A percentile compares a stretch with the other conserved stretches of the same genome.
These are phyloP conservation scores for Philantomba maxwellii DNA, from an alignment of 2,113 vertebrate species.

Conservation along the genomic window DNA sequence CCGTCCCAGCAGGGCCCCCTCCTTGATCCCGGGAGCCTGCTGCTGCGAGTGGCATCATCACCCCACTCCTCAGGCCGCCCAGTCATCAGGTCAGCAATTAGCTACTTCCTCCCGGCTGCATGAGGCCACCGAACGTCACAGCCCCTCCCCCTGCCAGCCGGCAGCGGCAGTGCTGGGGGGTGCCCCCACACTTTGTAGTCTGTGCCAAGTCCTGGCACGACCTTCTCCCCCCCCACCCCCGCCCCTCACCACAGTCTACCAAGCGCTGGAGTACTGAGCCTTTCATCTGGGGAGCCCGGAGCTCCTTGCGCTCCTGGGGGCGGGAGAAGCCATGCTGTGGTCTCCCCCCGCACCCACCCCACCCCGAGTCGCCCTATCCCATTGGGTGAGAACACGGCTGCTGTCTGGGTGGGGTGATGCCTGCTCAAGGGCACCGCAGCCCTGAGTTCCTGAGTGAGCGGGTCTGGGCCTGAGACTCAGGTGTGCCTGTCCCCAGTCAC, in stretches of 20 bases:
- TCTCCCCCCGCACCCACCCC: not conserved
- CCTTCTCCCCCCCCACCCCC: not conserved
- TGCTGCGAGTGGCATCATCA: conserved; percentile 62
- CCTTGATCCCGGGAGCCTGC: not conserved
- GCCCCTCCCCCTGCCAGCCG: conserved; percentile 61
- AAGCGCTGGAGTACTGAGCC: conserved; percentile 5
- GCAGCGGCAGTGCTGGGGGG: not conserved
- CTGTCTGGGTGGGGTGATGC: conserved; percentile 30
- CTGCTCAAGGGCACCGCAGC: conserved; percentile 7
- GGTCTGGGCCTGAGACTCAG: conserved; percentile 25
- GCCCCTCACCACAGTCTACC: not conserved
- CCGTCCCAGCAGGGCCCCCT: conserved; percentile 21
- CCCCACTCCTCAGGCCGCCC: conserved; percentile 67
- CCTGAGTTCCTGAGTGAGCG: not conserved
- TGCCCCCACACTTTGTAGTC: conserved; percentile 61
- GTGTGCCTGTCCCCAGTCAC: not conserved
- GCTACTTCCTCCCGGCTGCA: conserved; percentile 63
- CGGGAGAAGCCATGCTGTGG: not conserved
- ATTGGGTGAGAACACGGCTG: not conserved
- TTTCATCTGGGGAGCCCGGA: not conserved
- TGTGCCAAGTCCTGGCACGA: conserved; percentile 49
- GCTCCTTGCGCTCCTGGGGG: not conserved
- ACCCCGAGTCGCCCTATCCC: not conserved
- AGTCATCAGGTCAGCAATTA: conserved; percentile 73
- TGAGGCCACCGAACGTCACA: conserved; percentile 73